Evolutionary conservation across 2,888 invertebrate species (phyloP).

Genomic region (Dryobota labecula): DNA sequence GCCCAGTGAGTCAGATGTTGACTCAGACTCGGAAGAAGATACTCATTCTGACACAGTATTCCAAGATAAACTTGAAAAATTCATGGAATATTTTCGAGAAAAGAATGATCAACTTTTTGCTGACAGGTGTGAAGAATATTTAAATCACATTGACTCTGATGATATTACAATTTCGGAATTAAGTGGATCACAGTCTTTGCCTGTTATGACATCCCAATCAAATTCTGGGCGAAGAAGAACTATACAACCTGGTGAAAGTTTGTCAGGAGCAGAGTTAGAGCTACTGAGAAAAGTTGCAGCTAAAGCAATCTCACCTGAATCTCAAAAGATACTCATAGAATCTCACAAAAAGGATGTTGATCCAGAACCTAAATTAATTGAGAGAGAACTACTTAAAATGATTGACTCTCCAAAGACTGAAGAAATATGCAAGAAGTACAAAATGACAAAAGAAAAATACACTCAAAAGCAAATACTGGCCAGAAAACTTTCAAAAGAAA

Average conservation of each 20-base stretch:
- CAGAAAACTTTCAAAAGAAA: constrained; percentile 89
- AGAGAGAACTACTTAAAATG: constrained; percentile 89
- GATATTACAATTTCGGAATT: constrained; percentile 89
- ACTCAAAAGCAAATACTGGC: constrained; percentile 87
- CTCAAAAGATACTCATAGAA: constrained; percentile 90
- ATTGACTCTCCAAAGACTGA: constrained; percentile 88
- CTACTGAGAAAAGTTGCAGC: constrained; percentile 91
- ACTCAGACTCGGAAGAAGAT: constrained; percentile 90
- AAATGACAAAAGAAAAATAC: constrained; percentile 89
- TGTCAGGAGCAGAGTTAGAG: constrained; percentile 91
- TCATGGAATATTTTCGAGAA: constrained; percentile 93
- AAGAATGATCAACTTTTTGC: constrained; percentile 93
- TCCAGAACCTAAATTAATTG: constrained; percentile 89
- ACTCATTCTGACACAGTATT: constrained; percentile 92
- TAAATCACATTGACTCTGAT: constrained; percentile 89
- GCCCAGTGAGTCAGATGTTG: constrained; percentile 91
- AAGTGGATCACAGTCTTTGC: constrained; percentile 87
- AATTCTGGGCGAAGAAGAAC: constrained; percentile 89
- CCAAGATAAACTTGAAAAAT: constrained; percentile 93
- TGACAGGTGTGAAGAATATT: constrained; percentile 91
- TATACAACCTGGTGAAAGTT: constrained; percentile 91
- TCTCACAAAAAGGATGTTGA: constrained; percentile 89
- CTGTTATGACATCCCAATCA: constrained; percentile 87
- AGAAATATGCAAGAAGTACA: constrained; percentile 89
- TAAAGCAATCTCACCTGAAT: constrained; percentile 88